A percentile compares a stretch with the other conserved stretches of the same genome.
Evolutionary conservation across 2,113 vertebrate species (phyloP).

Genomic region (Nipponia nippon): DNA sequence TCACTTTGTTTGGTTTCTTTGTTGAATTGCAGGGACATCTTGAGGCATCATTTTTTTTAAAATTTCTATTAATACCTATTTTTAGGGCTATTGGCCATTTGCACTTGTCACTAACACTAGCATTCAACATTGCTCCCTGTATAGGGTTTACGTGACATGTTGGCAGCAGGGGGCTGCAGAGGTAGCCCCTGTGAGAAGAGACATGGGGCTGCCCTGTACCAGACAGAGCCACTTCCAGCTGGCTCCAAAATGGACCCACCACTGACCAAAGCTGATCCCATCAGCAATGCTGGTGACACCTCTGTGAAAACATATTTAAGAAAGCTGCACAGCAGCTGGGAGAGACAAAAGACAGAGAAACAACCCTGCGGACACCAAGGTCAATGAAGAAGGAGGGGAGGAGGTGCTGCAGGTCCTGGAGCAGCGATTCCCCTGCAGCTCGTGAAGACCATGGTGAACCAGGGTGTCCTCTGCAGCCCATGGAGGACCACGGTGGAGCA

Average conservation of each 20-base stretch:
- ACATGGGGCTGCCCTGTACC: accelerated
- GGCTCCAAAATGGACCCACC: background rate
- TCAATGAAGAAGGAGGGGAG: background rate
- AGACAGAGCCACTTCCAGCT: background rate
- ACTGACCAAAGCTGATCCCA: background rate
- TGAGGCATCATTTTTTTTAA: accelerated
- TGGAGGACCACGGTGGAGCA: accelerated
- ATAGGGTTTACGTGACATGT: background rate
- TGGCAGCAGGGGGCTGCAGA: background rate
- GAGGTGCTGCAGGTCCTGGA: accelerated
- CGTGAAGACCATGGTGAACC: accelerated
- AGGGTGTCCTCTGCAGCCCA: background rate
- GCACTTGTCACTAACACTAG: background rate
- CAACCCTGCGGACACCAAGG: background rate
- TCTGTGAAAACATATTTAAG: background rate
- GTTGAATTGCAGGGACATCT: background rate
- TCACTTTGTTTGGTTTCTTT: background rate
- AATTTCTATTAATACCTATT: background rate
- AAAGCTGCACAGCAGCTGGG: background rate
- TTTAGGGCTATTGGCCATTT: background rate
- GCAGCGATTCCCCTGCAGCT: background rate
- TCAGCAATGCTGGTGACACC: background rate
- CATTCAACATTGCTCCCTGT: background rate
- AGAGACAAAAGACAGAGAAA: background rate
- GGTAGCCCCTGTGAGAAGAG: background rate